phyloP scores from a whole-genome alignment of 1,140 invertebrate species.

The Nebria ingens region DNA sequence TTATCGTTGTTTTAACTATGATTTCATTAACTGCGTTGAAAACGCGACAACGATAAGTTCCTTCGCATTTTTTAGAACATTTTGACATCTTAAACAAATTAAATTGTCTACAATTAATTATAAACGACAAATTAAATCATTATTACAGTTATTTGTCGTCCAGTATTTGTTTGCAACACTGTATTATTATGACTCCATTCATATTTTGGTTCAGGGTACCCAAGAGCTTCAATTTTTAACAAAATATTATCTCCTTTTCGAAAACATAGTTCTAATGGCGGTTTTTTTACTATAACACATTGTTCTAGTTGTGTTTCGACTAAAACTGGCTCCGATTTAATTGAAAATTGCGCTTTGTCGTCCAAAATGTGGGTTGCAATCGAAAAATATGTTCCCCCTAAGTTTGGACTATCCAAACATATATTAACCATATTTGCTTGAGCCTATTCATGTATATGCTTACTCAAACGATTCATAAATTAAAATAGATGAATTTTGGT shows the following conservation, averaged over 20 bases:
- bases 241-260: neutral
- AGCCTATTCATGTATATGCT: neutral
- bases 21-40: neutral
- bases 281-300: neutral
- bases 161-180: neutral
- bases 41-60: neutral
- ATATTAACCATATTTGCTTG: neutral
- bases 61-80: neutral
- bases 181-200: slow-evolving; percentile 5
- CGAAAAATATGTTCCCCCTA: neutral
- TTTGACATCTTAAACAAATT: neutral
- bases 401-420: neutral
- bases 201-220: slow-evolving; percentile 4
- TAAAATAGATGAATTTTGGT: neutral
- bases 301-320: neutral
- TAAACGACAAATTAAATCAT: too few species aligned
- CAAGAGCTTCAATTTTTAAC: neutral
- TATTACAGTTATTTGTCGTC: too few species aligned
- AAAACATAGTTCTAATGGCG: neutral
- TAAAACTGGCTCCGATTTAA: neutral
- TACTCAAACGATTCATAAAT: neutral
- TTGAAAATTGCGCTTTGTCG: neutral
- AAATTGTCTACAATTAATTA: too few species aligned
- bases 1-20: neutral
- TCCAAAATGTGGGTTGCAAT: neutral